phyloP scores from a whole-genome alignment of 2,797 vertebrate genomes.

The Loriculus beryllinus region DNA sequence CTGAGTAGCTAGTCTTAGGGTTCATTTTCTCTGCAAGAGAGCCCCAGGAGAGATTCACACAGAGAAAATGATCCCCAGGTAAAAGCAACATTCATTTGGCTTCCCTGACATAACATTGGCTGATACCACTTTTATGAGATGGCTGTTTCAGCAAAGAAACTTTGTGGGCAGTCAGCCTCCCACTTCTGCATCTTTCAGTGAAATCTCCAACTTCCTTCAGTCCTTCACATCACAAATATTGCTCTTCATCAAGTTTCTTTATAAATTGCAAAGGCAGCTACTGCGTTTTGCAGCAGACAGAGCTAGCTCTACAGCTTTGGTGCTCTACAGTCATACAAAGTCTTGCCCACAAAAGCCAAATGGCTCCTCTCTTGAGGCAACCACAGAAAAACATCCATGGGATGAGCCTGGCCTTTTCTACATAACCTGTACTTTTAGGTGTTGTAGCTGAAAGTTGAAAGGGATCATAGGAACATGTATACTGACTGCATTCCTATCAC shows the following conservation, averaged over 20 bases:
- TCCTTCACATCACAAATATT: neutral
- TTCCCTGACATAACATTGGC: accelerated
- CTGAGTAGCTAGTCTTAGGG: neutral
- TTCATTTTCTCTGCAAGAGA: neutral
- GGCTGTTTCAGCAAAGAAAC: neutral
- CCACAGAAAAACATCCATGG: neutral
- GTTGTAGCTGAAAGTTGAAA: neutral
- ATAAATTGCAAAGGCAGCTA: neutral
- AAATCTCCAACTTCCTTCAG: neutral
- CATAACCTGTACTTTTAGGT: neutral
- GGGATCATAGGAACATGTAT: neutral
- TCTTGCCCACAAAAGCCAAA: neutral
- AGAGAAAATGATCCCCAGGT: neutral
- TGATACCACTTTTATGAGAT: neutral
- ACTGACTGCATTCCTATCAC: neutral
- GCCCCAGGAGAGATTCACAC: neutral
- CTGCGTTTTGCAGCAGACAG: neutral
- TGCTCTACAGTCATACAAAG: neutral
- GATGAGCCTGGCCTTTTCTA: neutral
- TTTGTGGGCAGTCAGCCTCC: neutral
- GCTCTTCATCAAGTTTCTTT: neutral
- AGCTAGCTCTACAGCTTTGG: accelerated
- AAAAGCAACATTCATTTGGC: neutral
- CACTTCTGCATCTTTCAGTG: neutral
- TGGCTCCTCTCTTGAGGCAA: neutral